These are phyloP conservation scores for Celastrina argiolus DNA, from an alignment of 2,888 invertebrate species.

Conservation along the genomic window DNA sequence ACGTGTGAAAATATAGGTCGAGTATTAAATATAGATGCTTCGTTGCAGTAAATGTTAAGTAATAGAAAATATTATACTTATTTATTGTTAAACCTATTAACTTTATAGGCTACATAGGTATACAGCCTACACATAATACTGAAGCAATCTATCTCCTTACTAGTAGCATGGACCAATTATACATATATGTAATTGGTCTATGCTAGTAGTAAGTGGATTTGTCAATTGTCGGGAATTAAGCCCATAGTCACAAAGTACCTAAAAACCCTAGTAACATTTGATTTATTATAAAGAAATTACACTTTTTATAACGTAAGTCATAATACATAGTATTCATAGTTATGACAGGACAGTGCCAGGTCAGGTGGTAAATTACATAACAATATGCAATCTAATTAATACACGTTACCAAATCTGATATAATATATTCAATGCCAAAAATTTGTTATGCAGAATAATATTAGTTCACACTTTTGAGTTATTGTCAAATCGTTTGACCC, in stretches of 20 bases:
- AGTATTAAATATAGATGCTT: neutral
- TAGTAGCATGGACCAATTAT: too few species aligned
- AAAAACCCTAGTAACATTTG: too few species aligned
- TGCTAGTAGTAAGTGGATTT: too few species aligned
- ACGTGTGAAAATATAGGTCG: neutral
- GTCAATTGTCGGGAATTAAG: too few species aligned
- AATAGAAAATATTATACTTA: neutral
- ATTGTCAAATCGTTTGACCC: neutral
- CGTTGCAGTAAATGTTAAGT: neutral
- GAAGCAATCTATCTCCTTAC: too few species aligned
- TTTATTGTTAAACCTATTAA: too few species aligned
- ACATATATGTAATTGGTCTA: too few species aligned
- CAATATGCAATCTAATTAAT: neutral
- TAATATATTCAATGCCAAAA: neutral
- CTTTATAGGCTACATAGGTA: too few species aligned
- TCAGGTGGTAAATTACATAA: neutral
- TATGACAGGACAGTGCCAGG: neutral
- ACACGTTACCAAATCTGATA: neutral
- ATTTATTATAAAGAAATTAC: too few species aligned
- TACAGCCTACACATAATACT: too few species aligned
- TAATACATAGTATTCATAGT: neutral
- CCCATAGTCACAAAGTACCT: too few species aligned
- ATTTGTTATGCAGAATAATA: neutral
- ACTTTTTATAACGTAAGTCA: too few species aligned
- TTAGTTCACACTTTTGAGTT: neutral